These are phyloP conservation scores for Podabrus alpinus DNA, from an alignment of 2,888 invertebrate species.

Conservation along the genomic window DNA sequence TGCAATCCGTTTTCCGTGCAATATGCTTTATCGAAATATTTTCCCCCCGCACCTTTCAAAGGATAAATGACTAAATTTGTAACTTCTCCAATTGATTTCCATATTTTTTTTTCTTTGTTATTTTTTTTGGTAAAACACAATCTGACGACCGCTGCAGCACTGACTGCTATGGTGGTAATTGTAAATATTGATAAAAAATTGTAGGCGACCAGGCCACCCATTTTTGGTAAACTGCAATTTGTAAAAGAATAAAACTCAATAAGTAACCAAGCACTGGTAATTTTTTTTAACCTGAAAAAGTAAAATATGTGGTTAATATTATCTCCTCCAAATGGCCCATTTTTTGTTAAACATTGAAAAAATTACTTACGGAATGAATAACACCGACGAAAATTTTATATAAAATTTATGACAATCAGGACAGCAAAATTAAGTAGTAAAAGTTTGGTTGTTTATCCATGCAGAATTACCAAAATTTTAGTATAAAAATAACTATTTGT, in stretches of 20 bases:
- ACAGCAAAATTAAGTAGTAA: too few relatives aligned
- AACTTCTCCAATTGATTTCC: slow-evolving; percentile 48
- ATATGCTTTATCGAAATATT: slow-evolving; percentile 40
- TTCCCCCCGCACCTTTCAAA: slow-evolving; percentile 52
- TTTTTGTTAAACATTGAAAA: too few relatives aligned
- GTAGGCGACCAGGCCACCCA: neutral
- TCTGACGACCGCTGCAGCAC: neutral
- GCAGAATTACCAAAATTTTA: neutral
- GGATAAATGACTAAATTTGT: slow-evolving; percentile 49
- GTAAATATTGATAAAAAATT: neutral
- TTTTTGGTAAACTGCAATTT: neutral
- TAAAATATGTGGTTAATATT: neutral
- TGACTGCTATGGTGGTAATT: neutral
- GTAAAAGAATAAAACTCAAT: neutral
- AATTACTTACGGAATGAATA: too few relatives aligned
- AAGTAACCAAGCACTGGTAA: too few relatives aligned
- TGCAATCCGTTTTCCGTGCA: slow-evolving; percentile 50
- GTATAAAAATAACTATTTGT: neutral
- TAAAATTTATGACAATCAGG: too few relatives aligned
- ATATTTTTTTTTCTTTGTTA: slow-evolving; percentile 41
- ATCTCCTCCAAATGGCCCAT: too few relatives aligned
- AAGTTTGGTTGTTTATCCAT: neutral
- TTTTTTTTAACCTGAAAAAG: neutral
- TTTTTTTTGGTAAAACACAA: slow-evolving; percentile 33
- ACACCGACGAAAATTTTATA: too few relatives aligned